phyloP scores from a whole-genome alignment of 2,888 invertebrate species.

The Drosophila greeni region DNA sequence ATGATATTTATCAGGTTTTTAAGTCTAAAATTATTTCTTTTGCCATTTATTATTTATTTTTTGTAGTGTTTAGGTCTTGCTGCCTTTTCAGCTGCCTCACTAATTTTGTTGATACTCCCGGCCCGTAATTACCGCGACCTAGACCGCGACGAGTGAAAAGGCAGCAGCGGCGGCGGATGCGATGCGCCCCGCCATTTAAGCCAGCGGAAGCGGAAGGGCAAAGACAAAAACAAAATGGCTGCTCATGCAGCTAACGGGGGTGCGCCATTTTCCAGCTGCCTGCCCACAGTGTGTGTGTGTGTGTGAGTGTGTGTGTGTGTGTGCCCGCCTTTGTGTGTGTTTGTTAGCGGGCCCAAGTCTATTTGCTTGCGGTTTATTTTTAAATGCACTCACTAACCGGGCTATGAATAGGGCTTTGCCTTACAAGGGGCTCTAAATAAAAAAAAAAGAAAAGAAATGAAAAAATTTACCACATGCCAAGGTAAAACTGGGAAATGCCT shows the following conservation, averaged over 20 bases:
- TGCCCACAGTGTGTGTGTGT: conserved; percentile 11
- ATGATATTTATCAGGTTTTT: background rate
- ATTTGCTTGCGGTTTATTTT: conserved; percentile 70
- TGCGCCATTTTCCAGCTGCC: conserved; percentile 59
- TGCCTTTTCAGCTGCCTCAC: conserved; percentile 44
- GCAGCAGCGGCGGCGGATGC: conserved; percentile 49
- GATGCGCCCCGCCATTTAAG: conserved; percentile 61
- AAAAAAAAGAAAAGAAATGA: conserved; percentile 3
- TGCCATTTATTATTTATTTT: background rate
- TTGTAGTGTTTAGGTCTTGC: conserved; percentile 3
- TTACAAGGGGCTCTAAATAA: conserved; percentile 39
- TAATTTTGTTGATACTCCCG: conserved; percentile 61
- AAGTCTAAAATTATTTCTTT: background rate
- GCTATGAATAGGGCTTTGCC: conserved; percentile 62
- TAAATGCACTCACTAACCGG: conserved; percentile 55
- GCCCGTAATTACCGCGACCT: conserved; percentile 57
- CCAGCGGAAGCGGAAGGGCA: conserved; percentile 68
- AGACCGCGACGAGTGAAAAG: conserved; percentile 24
- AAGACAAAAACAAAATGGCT: conserved; percentile 62
- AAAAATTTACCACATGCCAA: conserved; percentile 11
- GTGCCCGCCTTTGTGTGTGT: conserved; percentile 2
- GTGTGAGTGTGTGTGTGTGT: background rate
- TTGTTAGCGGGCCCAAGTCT: conserved; percentile 36
- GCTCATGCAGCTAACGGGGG: conserved; percentile 62
- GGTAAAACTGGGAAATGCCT: background rate